Evolutionary conservation across 2,797 vertebrate species (phyloP).

Genomic region (Tokudaia muenninki): DNA sequence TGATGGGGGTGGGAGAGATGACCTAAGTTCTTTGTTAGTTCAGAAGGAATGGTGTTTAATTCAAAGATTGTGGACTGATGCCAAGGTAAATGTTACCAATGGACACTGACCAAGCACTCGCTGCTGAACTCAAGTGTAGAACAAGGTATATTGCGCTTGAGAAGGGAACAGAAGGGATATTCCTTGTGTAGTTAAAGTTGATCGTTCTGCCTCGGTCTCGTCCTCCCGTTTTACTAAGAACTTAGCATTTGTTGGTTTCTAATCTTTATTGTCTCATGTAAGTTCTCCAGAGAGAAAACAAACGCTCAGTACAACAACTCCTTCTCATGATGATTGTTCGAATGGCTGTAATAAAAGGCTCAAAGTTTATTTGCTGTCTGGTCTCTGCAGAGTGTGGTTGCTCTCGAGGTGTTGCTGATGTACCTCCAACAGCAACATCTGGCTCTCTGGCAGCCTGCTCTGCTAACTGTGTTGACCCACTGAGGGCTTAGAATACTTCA

Average conservation of each 20-base stretch:
- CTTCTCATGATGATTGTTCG: conserved; percentile 54
- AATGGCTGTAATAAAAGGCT: conserved; percentile 66
- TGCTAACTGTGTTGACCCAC: conserved; percentile 76
- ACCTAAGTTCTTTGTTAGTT: conserved; percentile 78
- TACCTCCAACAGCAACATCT: conserved; percentile 79
- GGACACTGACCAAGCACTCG: background rate
- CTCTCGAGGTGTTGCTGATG: conserved; percentile 66
- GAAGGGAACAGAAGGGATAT: conserved; percentile 43
- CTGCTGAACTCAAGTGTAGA: conserved; percentile 63
- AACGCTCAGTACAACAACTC: background rate
- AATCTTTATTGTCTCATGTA: background rate
- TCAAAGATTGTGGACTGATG: conserved; percentile 60
- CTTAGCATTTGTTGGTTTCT: conserved; percentile 31
- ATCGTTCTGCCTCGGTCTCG: conserved; percentile 31
- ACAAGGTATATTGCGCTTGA: conserved; percentile 65
- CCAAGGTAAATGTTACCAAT: conserved; percentile 73
- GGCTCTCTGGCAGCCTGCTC: conserved; percentile 74
- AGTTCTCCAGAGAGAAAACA: background rate
- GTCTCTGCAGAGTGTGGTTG: conserved; percentile 47
- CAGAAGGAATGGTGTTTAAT: conserved; percentile 73
- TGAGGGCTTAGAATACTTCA: conserved; percentile 70
- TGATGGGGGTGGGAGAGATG: conserved; percentile 22
- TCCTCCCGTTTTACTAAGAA: conserved; percentile 59
- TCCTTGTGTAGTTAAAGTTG: background rate
- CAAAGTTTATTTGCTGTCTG: conserved; percentile 66